These are phyloP conservation scores for Stenichneumon culpator DNA, from an alignment of 2,888 invertebrate species.

Conservation along the genomic window DNA sequence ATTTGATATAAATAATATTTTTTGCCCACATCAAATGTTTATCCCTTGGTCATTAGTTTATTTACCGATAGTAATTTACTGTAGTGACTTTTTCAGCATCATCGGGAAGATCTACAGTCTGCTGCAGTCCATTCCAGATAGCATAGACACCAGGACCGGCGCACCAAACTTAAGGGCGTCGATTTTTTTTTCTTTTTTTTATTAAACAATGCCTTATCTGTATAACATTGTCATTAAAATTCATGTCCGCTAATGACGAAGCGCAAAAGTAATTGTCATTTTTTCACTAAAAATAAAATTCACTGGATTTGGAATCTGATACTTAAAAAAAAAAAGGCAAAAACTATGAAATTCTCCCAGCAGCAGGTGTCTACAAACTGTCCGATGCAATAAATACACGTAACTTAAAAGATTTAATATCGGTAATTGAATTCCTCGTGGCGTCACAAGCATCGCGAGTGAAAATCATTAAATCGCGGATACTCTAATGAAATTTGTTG, in stretches of 20 bases:
- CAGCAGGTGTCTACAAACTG: too few relatives aligned
- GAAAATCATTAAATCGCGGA: not conserved
- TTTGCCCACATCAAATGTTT: not conserved
- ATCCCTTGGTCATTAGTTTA: not conserved
- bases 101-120: not conserved
- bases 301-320: too few relatives aligned
- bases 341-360: too few relatives aligned
- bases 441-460: not conserved
- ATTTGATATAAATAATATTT: not conserved
- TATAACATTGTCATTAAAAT: not conserved
- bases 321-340: too few relatives aligned
- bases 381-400: too few relatives aligned
- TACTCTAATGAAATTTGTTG: not conserved
- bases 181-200: not conserved
- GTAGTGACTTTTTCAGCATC: not conserved
- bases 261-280: too few relatives aligned
- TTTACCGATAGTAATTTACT: not conserved
- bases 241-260: not conserved
- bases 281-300: too few relatives aligned
- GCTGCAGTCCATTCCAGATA: constrained; percentile 16
- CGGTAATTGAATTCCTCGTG: not conserved
- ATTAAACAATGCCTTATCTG: not conserved
- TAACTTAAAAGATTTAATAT: too few relatives aligned
- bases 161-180: constrained; percentile 15
- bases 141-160: constrained; percentile 28